Percentiles rank a stretch among this genome's conserved stretches.
Conservation (phyloP, 2,797 vertebrate species). For the Megalops cyprinoides region DNA sequence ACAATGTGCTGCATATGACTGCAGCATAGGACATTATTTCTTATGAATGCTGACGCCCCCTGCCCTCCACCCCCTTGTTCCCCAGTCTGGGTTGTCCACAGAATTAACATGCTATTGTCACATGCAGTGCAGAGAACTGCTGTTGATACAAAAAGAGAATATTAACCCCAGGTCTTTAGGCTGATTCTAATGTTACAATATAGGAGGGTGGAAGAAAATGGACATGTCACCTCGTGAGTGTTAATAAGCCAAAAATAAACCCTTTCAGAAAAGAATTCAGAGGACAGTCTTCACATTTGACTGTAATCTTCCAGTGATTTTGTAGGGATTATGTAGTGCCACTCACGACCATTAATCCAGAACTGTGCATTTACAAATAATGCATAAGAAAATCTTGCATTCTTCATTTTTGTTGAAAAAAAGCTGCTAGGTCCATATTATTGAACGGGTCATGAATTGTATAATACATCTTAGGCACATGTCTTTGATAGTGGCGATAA, state of each 20-base stretch:
- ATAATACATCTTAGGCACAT: too few species aligned
- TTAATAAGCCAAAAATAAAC: too few species aligned
- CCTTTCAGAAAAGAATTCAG: too few species aligned
- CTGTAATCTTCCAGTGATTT: not conserved
- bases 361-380: not conserved
- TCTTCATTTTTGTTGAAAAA: too few species aligned
- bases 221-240: not conserved
- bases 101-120: slow-evolving; percentile 71
- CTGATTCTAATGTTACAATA: not conserved
- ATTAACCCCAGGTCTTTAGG: slow-evolving; percentile 57
- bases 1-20: slow-evolving; percentile 42
- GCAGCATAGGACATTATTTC: slow-evolving; percentile 54
- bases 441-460: too few species aligned
- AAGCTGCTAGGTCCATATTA: too few species aligned
- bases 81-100: slow-evolving; percentile 56
- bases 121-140: too few species aligned
- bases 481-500: too few species aligned
- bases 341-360: not conserved
- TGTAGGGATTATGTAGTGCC: not conserved
- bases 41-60: slow-evolving; percentile 65
- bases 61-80: slow-evolving; percentile 31
- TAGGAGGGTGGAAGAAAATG: not conserved
- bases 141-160: slow-evolving; percentile 65
- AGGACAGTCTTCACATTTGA: not conserved
- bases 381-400: too few species aligned